Evolutionary conservation across 2,113 vertebrate species (phyloP), one percentile per base, ranked within the genome.

Genomic region (Isurus oxyrinchus): DNA sequence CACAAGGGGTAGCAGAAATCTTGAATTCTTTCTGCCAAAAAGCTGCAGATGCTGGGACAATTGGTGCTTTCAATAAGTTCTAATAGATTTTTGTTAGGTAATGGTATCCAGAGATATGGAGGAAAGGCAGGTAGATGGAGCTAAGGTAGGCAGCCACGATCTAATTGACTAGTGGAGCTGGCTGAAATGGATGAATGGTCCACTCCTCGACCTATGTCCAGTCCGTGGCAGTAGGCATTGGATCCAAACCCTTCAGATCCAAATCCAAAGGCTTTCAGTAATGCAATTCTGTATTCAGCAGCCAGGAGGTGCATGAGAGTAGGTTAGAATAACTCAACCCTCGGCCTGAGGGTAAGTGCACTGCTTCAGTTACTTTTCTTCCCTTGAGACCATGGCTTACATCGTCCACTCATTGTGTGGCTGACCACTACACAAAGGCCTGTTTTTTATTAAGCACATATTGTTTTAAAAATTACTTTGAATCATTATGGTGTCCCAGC

Each of bases 391-490:
- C 53, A 10, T 57, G 44, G 25, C 87, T 59, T 27, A 90, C 10
- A 53, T 10, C 87, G 57, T 55, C 31, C 55, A 40, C 14, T 84
- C 79, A 19, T 44, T 84, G 79, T 84, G 79, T 84, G 79, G 79
- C 14, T n/a, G 13, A 44, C 79, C n/a, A 40, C 79, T 40, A 19
- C 79, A 44, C 79, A 40, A 16, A 40, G 79, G n/a, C 19, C 79
- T 84, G 79, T n/a, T 40, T 84, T 84, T 81, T 40, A 84, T 84
- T 40, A 84, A 44, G n/a, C n/a, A 14, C 79, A 84, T 13, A 84
- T 84, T 84, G 79, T 84, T 84, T 84, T 40, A 84, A 84, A 40
- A 84, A 84, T 84, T 84, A 84, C n/a, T n/a, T 72, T 84, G n/a
- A 84, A 44, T 44, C 14, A 4, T 84, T 40, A 72, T 5, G 40